Percentiles rank a stretch among this genome's conserved stretches.
Conservation (phyloP, 2,113 vertebrate species). For the Seriola rivoliana region DNA sequence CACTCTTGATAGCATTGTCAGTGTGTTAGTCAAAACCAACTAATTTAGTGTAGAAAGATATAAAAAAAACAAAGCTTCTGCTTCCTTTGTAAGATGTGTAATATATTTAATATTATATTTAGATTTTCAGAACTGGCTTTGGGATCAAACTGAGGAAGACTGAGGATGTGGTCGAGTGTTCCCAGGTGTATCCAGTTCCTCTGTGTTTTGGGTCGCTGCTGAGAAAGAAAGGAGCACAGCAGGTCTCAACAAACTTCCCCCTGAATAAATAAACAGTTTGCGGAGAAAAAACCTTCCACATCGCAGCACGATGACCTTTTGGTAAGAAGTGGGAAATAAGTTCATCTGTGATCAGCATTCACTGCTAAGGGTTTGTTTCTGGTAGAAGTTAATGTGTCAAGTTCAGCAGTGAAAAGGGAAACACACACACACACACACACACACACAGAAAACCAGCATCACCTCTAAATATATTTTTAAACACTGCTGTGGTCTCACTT, state of each 20-base stretch:
- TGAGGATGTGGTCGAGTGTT: not conserved
- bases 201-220: not conserved
- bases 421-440: not conserved
- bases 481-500: slow-evolving; percentile 3
- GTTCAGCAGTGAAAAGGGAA: slow-evolving; percentile 6
- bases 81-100: too few relatives aligned
- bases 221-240: not conserved
- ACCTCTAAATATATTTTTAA: slow-evolving; percentile 35
- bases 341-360: not conserved
- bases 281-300: not conserved
- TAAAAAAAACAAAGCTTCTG: too few relatives aligned
- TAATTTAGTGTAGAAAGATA: too few relatives aligned
- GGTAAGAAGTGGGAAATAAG: not conserved
- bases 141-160: not conserved
- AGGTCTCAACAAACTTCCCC: slow-evolving; percentile 1
- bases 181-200: not conserved
- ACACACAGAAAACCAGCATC: not conserved
- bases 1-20: not conserved
- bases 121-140: not conserved
- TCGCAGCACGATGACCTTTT: not conserved
- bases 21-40: not conserved
- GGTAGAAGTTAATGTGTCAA: not conserved
- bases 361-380: not conserved
- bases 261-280: slow-evolving; percentile 5
- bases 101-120: too few relatives aligned